These are phyloP conservation scores for Hypomesus transpacificus DNA, from an alignment of 2,113 vertebrate species.

Conservation along the genomic window DNA sequence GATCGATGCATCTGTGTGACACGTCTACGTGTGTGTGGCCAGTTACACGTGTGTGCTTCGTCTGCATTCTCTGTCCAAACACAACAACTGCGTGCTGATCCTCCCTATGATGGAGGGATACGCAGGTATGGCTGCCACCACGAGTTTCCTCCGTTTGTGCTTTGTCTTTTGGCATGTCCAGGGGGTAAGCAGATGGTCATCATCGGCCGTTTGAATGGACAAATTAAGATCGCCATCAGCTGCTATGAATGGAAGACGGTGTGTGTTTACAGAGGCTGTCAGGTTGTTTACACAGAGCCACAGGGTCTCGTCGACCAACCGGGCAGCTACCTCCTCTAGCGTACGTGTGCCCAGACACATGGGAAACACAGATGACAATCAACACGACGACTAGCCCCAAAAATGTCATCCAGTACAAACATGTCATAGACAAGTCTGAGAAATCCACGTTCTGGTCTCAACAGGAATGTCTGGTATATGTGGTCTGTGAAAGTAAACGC, in stretches of 20 bases:
- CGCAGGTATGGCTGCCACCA: neutral
- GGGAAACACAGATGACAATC: conserved; percentile 43
- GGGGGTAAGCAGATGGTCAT: conserved; percentile 38
- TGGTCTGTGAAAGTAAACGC: conserved; percentile 8
- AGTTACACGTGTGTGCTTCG: neutral
- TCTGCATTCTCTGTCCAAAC: neutral
- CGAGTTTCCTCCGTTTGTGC: conserved; percentile 22
- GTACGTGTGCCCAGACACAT: conserved; percentile 58
- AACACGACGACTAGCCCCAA: neutral
- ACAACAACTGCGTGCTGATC: conserved; percentile 21
- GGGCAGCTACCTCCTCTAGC: conserved; percentile 38
- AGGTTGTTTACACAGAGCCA: conserved; percentile 43
- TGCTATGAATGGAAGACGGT: conserved; percentile 15
- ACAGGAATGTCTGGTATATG: conserved; percentile 38
- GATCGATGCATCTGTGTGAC: neutral
- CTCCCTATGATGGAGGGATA: neutral
- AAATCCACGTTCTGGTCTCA: conserved; percentile 11
- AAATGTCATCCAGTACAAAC: conserved; percentile 26
- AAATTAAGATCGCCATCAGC: conserved; percentile 63
- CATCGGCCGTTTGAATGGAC: conserved; percentile 44
- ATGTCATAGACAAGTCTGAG: conserved; percentile 40
- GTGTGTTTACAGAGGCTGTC: conserved; percentile 51
- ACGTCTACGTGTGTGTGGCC: neutral
- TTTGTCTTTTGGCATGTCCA: conserved; percentile 12
- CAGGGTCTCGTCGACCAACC: neutral